These are phyloP conservation scores for Sebastes nivosus DNA, from an alignment of 2,797 vertebrate genomes.

Conservation along the genomic window DNA sequence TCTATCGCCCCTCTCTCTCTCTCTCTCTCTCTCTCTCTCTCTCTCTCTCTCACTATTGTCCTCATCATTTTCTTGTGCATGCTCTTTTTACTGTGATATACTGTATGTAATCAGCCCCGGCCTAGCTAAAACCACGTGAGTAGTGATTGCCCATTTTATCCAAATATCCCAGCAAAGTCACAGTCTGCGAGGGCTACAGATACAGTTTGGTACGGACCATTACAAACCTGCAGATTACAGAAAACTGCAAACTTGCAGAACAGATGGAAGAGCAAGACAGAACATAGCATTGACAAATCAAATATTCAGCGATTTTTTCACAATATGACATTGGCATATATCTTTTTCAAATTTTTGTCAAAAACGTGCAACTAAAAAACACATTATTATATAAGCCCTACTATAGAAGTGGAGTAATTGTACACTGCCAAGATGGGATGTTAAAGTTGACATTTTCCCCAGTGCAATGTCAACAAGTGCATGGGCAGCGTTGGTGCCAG, in stretches of 20 bases:
- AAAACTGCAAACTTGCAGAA: background rate
- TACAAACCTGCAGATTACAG: slow-evolving; percentile 6
- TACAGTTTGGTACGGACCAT: slow-evolving; percentile 12
- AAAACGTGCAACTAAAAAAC: background rate
- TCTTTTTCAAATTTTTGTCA: background rate
- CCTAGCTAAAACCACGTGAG: slow-evolving; percentile 31
- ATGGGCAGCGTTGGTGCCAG: background rate
- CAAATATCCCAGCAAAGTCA: slow-evolving; percentile 35
- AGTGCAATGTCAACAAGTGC: background rate
- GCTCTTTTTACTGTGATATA: slow-evolving; percentile 60
- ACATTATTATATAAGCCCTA: background rate
- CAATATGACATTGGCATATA: background rate
- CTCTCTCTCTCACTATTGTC: slow-evolving; percentile 34
- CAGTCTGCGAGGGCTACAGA: background rate
- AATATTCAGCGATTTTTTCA: background rate
- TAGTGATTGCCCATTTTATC: slow-evolving; percentile 39
- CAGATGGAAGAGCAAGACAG: background rate
- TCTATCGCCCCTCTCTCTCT: background rate
- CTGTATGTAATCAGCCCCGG: slow-evolving; percentile 54
- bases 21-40: background rate
- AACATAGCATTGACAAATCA: background rate
- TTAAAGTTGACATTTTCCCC: background rate
- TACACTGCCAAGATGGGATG: background rate
- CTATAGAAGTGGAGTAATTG: background rate
- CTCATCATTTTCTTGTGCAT: slow-evolving; percentile 52